Evolutionary conservation across 1,140 invertebrate species (phyloP), one percentile per base, ranked within the genome.

Genomic region (Hycleus cichorii): DNA sequence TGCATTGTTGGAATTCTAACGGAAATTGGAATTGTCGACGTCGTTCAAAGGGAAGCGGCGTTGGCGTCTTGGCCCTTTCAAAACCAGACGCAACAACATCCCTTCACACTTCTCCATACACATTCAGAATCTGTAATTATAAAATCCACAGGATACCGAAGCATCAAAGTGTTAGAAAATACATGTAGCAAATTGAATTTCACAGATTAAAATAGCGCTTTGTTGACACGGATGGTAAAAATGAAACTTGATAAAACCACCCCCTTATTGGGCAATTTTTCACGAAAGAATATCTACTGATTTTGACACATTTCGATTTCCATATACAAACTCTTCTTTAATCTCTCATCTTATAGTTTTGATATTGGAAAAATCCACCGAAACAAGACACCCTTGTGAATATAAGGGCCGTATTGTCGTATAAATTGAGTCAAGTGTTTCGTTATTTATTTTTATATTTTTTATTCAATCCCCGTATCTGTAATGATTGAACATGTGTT

Each of bases 131-230:
- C 57, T 55, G 62, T 66, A 66, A 68, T 68, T 68, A 68, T 65
- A 62, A 66, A 64, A 68, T 62, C 66, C 56, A 57, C 66, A 60
- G 66, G 66, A 68, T 60, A 55, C 64, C 62, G 61, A 60, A 62
- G 58, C 66, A 64, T 66, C 64, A 66, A 66, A 66, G 65, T 63
- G 59, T 63, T 62, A 63, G 57, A 64, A 67, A 64, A 62, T 67
- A 60, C 60, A 52, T 64, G 58, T 62, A 57, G 54, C 52, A 64
- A 67, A 68, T 63, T 67, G 64, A 68, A 68, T 68, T 68, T 68
- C 54, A 49, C 45, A 62, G 12, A 53, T 66, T 62, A 64, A 65
- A 63, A 64, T 62, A 57, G 59, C 60, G 63, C 60, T 64, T 64
- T 64, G 60, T 56, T 59, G 57, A 52, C 9, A 42, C 9, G 40